A percentile compares a stretch with the other conserved stretches of the same genome.
phyloP scores from a whole-genome alignment of 2,797 vertebrate genomes.

The Propithecus deckenii region DNA sequence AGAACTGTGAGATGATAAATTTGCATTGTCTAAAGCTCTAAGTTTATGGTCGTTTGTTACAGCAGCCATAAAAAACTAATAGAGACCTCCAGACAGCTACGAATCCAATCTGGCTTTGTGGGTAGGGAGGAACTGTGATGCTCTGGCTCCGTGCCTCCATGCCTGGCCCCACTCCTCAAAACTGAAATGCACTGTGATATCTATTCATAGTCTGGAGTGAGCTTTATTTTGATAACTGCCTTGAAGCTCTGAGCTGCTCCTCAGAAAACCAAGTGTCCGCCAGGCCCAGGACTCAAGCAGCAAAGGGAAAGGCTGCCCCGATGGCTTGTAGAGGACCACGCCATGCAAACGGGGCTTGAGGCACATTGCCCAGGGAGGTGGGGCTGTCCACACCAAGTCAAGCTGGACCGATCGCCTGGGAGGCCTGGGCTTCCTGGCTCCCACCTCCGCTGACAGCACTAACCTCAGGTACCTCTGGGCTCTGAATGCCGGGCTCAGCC shows the following conservation, averaged over 20 bases:
- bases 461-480: background rate
- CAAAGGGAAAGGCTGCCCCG: background rate
- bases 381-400: background rate
- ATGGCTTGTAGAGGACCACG: background rate
- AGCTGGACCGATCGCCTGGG: background rate
- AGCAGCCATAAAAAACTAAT: background rate
- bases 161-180: background rate
- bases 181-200: background rate
- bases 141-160: background rate
- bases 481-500: background rate
- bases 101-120: background rate
- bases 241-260: background rate
- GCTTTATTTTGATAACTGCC: background rate
- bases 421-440: background rate
- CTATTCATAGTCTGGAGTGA: background rate
- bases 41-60: background rate
- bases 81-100: background rate
- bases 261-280: background rate
- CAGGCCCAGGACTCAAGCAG: background rate
- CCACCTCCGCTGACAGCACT: background rate
- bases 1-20: background rate
- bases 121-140: background rate
- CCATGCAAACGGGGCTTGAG: background rate
- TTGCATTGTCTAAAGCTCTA: background rate
- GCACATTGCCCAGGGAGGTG: background rate